Conservation (phyloP, 2,888 invertebrate genomes). For the Drosophila mettleri region DNA sequence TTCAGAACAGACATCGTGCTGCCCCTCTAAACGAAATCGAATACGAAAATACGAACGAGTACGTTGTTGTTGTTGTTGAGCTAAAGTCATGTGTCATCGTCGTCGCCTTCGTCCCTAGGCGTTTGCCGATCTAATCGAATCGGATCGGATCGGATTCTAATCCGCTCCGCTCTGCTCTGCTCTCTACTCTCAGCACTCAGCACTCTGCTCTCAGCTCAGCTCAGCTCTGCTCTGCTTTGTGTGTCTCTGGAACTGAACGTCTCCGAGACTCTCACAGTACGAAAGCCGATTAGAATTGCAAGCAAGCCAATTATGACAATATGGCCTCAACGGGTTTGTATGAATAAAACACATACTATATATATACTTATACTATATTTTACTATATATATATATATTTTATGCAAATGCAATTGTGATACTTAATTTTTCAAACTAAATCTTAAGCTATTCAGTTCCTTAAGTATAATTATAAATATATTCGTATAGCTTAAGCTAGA, state of each 20-base stretch:
- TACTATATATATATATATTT: slow-evolving; percentile 37
- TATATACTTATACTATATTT: slow-evolving; percentile 23
- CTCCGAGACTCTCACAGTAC: slow-evolving; percentile 72
- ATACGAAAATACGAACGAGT: slow-evolving; percentile 27
- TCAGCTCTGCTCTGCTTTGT: slow-evolving; percentile 57
- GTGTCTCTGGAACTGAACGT: slow-evolving; percentile 69
- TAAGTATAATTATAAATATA: slow-evolving; percentile 18
- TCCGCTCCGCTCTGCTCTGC: slow-evolving; percentile 50
- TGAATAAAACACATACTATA: slow-evolving; percentile 72
- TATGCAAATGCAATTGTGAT: slow-evolving; percentile 24
- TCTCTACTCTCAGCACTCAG: slow-evolving; percentile 49
- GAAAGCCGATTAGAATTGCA: slow-evolving; percentile 77
- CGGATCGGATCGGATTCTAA: slow-evolving; percentile 21
- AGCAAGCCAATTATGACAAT: slow-evolving; percentile 65
- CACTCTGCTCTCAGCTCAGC: slow-evolving; percentile 34
- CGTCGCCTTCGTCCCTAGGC: slow-evolving; percentile 57
- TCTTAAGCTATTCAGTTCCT: slow-evolving; percentile 48
- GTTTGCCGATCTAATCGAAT: slow-evolving; percentile 56
- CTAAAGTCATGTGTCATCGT: slow-evolving; percentile 53
- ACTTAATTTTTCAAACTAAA: slow-evolving; percentile 30
- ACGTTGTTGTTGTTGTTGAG: slow-evolving; percentile 60
- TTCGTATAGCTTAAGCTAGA: slow-evolving; percentile 41
- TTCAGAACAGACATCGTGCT: slow-evolving; percentile 74
- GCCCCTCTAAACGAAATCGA: slow-evolving; percentile 32
- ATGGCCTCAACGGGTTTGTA: slow-evolving; percentile 75